Base-by-base conservation (phyloP, 64 coral and sea anemone genomes). In the Actinia tenebrosa region DNA sequence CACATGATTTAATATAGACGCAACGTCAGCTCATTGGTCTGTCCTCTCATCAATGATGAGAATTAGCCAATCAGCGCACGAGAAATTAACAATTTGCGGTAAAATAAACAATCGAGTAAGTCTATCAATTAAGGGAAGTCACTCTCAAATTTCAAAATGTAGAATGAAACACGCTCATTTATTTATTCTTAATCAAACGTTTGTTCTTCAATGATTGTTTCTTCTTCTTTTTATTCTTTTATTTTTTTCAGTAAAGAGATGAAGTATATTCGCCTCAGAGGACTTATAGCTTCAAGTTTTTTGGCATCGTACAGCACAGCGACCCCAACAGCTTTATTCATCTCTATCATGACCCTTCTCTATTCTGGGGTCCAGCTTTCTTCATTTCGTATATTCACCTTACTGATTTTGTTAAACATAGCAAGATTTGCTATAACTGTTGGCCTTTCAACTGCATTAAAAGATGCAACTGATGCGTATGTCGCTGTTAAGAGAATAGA, bases 331-430 rank as follows among this genome's bases (percentile, higher is more conserved):
- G 87, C 89, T 7, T 47, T 86, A 0, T 77, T 95, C 1, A 95
- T 95, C 44, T 75, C 93, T 45, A 60, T 95, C 22, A 77, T 88
- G 27, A 90, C 89, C 4, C 85, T 95, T n/a, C 63, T 84, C 10
- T 84, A 87, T 7, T 79, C 71, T 72, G 93, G 89, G 19, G 26
- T 80, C 43, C 89, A 83, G 6, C 77, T 95, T 53, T 88, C 86
- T 5, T 79, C 93, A 16, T 87, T 86, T n/a, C 79, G 50, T 18
- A 87, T 95, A 22, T 95, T 95, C 79, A 95, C 93, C 42, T 71
- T 95, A 17, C 43, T 95, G 15, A 43, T 61, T 64, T 44, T 85
- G 23, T 45, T 85, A 54, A 83, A 83, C 20, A 83, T 58, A 52
- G 46, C 54, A 14, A 58, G 30, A 15, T 83, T 55, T 83, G 80